phyloP scores from a whole-genome alignment of 2,888 invertebrate genomes.

The Anticlea derivata region DNA sequence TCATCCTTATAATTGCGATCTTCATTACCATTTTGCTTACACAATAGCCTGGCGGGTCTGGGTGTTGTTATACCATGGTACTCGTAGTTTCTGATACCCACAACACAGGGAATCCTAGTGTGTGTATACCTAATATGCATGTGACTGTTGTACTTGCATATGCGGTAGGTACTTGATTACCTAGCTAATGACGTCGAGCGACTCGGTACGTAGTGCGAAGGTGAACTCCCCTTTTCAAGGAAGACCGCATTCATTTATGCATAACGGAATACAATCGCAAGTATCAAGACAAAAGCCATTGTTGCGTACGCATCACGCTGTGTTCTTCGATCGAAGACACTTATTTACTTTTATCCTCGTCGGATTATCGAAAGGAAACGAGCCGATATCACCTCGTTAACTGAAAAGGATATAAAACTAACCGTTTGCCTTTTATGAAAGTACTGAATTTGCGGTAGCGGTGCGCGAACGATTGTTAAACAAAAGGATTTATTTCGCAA shows the following conservation, averaged over 20 bases:
- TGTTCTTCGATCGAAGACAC: conserved; percentile 19
- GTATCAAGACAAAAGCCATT: conserved; percentile 25
- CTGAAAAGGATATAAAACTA: conserved; percentile 51
- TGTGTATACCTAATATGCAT: too few relatives aligned
- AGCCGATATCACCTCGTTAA: conserved; percentile 46
- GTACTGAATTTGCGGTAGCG: conserved; percentile 13
- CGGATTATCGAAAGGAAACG: conserved; percentile 59
- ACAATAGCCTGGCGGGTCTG: too few relatives aligned
- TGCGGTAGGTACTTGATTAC: too few relatives aligned
- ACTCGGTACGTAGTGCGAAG: not conserved
- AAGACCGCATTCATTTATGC: conserved; percentile 21
- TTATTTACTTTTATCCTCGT: conserved; percentile 47
- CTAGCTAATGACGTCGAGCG: too few relatives aligned
- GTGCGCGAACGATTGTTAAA: conserved; percentile 12
- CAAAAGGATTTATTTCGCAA: conserved; percentile 12
- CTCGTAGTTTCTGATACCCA: too few relatives aligned
- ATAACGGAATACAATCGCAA: conserved; percentile 17
- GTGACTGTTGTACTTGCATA: too few relatives aligned
- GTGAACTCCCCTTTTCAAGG: conserved; percentile 16
- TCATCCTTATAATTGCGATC: too few relatives aligned
- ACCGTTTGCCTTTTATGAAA: conserved; percentile 27
- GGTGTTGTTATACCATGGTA: too few relatives aligned
- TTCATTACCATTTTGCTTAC: too few relatives aligned
- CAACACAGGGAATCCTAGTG: too few relatives aligned
- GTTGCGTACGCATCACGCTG: conserved; percentile 31